Evolutionary conservation across 1,140 invertebrate species (phyloP), one percentile per base, ranked within the genome.

Genomic region (Tetragnatha versicolor): DNA sequence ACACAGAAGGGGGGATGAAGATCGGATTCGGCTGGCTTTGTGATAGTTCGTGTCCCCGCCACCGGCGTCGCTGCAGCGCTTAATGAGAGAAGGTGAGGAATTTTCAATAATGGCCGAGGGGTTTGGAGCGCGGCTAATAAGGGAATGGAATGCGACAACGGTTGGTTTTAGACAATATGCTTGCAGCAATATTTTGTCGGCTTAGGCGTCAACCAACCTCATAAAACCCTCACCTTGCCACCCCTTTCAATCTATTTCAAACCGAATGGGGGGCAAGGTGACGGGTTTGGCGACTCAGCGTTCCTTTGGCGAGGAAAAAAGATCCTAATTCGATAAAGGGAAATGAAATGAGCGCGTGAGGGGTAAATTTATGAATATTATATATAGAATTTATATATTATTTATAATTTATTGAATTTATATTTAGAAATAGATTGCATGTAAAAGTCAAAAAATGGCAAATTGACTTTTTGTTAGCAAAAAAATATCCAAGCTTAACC

Each of bases 111-210:
- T 80, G 70, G 79, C 55, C n/a, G 35, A 63, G 61, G 60, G 79
- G 42, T 49, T 72, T 55, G 29, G 77, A 51, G 35, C 58, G 70
- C 37, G 66, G 79, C 79, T 80, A 80, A 80, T 80, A 80, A 80
- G 68, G 42, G 79, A 70, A 58, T 22, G 79, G 79, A 73, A 80
- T 80, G 79, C 79, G 70, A 80, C 79, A 80, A 80, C 79, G 53
- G 79, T 80, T 80, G 79, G 70, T 80, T 80, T 80, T 80, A 75
- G 79, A 80, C 79, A 80, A 80, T 80, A 80, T 80, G 79, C 79
- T 80, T 80, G 79, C 79, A 80, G 79, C 79, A 80, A 80, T 80
- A 80, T 80, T 80, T 80, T 80, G 79, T 73, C 79, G 70, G 69
- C 69, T 61, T 53, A 75, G 70, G 79, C 79, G 79, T 80, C 79